phyloP scores from a whole-genome alignment of 2,888 invertebrate genomes.

The Diarsia brunnea region DNA sequence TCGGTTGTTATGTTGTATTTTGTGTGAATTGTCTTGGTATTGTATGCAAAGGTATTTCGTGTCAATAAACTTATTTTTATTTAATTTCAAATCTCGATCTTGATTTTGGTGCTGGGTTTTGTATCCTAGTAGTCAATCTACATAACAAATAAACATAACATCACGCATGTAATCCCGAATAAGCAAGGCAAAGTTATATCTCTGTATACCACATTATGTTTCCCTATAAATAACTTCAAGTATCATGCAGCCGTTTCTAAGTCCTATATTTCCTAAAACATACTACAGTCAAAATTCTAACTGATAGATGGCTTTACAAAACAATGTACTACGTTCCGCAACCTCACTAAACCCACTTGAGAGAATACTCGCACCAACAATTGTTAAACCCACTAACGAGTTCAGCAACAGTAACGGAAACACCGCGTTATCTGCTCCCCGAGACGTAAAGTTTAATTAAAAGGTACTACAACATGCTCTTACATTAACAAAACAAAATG shows the following conservation, averaged over 20 bases:
- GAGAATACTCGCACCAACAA: not conserved
- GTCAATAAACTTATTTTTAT: no score
- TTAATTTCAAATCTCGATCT: no score
- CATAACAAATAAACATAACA: not conserved
- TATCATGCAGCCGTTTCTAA: not conserved
- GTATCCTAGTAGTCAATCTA: no score
- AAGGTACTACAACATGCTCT: slow-evolving; percentile 23
- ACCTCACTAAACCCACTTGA: slow-evolving; percentile 6
- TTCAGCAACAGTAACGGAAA: slow-evolving; percentile 14
- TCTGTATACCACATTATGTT: not conserved
- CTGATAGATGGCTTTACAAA: not conserved
- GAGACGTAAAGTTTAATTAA: slow-evolving; percentile 50
- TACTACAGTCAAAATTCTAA: no score
- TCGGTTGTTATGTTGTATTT: not conserved
- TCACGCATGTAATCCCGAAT: not conserved
- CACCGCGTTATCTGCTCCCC: slow-evolving; percentile 40
- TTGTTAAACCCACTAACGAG: slow-evolving; percentile 16
- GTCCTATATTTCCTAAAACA: not conserved
- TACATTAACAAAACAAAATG: slow-evolving; percentile 54
- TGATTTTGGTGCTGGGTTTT: no score
- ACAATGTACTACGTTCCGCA: slow-evolving; percentile 9
- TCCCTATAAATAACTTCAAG: not conserved
- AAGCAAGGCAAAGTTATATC: not conserved
- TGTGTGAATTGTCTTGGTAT: no score
- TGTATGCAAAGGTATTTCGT: no score